Conservation (phyloP, 92 coral and sea anemone genomes). For the Actinernus sp. region DNA sequence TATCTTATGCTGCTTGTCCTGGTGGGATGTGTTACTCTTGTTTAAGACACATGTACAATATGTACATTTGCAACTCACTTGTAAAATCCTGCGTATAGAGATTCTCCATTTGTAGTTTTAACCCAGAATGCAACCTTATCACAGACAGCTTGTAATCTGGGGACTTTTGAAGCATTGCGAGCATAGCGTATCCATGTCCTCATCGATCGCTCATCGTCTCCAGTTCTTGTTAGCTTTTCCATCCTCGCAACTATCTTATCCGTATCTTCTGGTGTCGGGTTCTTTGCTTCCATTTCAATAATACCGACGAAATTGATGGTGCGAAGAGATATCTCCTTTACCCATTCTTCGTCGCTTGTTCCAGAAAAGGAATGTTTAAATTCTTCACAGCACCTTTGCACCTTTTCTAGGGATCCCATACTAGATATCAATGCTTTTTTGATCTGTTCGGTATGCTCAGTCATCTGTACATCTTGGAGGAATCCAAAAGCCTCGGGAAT, state of each 20-base stretch:
- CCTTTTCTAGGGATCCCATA: slow-evolving; percentile 27
- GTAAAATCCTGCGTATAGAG: slow-evolving; percentile 59
- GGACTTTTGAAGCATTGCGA: slow-evolving; percentile 31
- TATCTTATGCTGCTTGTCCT: no score
- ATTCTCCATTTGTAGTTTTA: slow-evolving; percentile 39
- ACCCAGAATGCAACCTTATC: slow-evolving; percentile 33
- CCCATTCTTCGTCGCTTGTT: slow-evolving; percentile 10
- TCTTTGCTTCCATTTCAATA: slow-evolving; percentile 51
- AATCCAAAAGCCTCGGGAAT: slow-evolving; percentile 56
- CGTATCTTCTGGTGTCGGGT: slow-evolving; percentile 28
- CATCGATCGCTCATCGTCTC: slow-evolving; percentile 38
- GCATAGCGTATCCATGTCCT: slow-evolving; percentile 46
- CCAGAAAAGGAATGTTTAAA: slow-evolving; percentile 25
- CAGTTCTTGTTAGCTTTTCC: slow-evolving; percentile 16
- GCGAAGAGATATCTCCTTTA: slow-evolving; percentile 32
- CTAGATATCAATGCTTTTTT: slow-evolving; percentile 20
- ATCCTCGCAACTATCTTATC: slow-evolving; percentile 38
- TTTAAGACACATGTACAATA: not conserved
- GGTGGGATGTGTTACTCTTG: no score
- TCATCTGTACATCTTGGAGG: slow-evolving; percentile 24
- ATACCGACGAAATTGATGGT: slow-evolving; percentile 31
- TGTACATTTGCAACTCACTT: slow-evolving; percentile 38
- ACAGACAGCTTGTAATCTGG: slow-evolving; percentile 27
- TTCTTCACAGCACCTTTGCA: not conserved
- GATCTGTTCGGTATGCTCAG: slow-evolving; percentile 42